Evolutionary conservation across 2,888 invertebrate genomes (phyloP).

Genomic region (Serrognathus titanus): DNA sequence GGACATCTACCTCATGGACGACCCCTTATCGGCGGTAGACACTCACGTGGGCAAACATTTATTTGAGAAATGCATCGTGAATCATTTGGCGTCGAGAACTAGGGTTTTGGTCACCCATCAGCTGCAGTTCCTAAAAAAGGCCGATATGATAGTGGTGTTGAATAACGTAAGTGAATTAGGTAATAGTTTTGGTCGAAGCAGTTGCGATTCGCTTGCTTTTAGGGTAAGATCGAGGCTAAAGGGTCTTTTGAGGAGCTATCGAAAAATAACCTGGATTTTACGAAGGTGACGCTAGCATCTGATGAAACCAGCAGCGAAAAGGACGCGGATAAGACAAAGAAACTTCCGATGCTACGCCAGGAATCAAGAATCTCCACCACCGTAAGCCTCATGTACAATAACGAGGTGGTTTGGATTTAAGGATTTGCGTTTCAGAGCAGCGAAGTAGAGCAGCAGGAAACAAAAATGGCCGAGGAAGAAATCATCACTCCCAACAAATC

Average conservation of each 20-base stretch:
- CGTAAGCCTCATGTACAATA: constrained; percentile 17
- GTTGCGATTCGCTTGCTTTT: constrained; percentile 8
- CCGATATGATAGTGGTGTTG: constrained; percentile 54
- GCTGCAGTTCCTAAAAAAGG: constrained; percentile 59
- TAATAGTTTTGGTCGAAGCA: no score
- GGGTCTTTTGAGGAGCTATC: constrained; percentile 59
- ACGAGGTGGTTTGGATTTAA: not conserved
- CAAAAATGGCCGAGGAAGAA: constrained; percentile 25
- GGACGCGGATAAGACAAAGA: constrained; percentile 33
- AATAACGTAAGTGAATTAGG: constrained; percentile 48
- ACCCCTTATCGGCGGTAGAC: constrained; percentile 79
- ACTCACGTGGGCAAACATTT: constrained; percentile 71
- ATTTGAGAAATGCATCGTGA: constrained; percentile 68
- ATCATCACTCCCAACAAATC: constrained; percentile 13
- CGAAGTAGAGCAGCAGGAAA: constrained; percentile 26
- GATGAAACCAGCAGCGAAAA: constrained; percentile 32
- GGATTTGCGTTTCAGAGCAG: constrained; percentile 20
- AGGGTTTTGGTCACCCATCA: constrained; percentile 70
- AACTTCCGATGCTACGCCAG: constrained; percentile 14
- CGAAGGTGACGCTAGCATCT: constrained; percentile 45
- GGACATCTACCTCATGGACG: constrained; percentile 73
- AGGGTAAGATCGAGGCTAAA: constrained; percentile 58
- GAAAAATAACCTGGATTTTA: constrained; percentile 59
- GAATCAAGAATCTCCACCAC: constrained; percentile 26
- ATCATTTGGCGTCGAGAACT: constrained; percentile 56